A percentile compares a stretch with the other conserved stretches of the same genome.
Conservation (phyloP, 2,797 vertebrate genomes). For the Galaxias olidus region DNA sequence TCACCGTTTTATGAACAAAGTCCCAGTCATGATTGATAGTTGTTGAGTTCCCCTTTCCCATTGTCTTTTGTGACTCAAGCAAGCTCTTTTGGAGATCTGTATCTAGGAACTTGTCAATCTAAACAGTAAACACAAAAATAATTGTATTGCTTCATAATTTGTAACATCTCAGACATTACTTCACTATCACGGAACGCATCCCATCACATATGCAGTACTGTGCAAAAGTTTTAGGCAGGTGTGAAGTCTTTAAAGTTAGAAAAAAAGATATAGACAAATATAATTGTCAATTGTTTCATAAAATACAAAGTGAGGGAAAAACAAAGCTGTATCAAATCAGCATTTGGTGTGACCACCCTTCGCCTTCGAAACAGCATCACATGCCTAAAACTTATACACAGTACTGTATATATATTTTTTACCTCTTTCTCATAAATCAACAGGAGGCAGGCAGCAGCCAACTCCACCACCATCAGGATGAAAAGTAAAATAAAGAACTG, state of each 20-base stretch:
- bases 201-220: neutral
- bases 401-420: too few relatives aligned
- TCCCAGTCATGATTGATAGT: slow-evolving; percentile 54
- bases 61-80: rapidly evolving
- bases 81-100: slow-evolving; percentile 34
- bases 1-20: slow-evolving; percentile 45
- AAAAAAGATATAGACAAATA: too few relatives aligned
- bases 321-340: too few relatives aligned
- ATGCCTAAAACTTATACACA: too few relatives aligned
- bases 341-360: too few relatives aligned
- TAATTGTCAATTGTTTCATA: too few relatives aligned
- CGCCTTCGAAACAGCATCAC: too few relatives aligned
- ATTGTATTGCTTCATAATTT: neutral
- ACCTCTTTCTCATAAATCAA: slow-evolving; percentile 60
- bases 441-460: slow-evolving; percentile 66
- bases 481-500: slow-evolving; percentile 80
- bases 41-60: rapidly evolving
- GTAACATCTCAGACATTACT: neutral
- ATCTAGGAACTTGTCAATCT: slow-evolving; percentile 34
- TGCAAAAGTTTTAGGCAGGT: too few relatives aligned
- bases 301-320: too few relatives aligned
- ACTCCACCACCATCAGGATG: slow-evolving; percentile 74
- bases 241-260: too few relatives aligned
- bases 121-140: neutral
- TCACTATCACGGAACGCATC: neutral